These are phyloP conservation scores for Syritta pipiens DNA, from an alignment of 2,888 invertebrate species.

Conservation along the genomic window DNA sequence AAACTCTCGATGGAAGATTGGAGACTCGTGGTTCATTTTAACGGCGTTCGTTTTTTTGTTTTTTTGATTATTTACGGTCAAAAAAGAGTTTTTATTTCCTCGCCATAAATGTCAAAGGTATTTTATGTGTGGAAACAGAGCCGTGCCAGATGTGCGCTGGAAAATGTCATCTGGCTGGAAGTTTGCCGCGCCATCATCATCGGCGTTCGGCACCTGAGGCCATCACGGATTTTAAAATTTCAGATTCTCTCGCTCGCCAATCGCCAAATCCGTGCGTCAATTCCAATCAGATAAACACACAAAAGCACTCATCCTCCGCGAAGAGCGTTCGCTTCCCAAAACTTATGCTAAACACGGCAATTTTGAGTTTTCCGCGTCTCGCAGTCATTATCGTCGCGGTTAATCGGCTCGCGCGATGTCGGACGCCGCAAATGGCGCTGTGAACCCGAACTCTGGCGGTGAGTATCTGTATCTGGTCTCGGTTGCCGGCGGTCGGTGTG, in stretches of 20 bases:
- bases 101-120: not conserved
- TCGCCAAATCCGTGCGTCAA: slow-evolving; percentile 24
- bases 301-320: slow-evolving; percentile 22
- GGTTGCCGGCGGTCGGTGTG: not conserved
- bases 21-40: no score
- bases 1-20: no score
- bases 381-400: slow-evolving; percentile 39
- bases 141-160: not conserved
- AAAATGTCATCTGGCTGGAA: no score
- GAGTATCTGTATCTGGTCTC: slow-evolving; percentile 21
- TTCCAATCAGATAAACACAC: slow-evolving; percentile 40
- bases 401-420: no score
- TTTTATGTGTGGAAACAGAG: not conserved
- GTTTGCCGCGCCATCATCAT: not conserved
- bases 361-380: slow-evolving; percentile 51
- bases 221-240: slow-evolving; percentile 33
- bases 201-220: not conserved
- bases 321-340: no score
- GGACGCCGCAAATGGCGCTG: slow-evolving; percentile 20
- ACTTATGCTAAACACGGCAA: slow-evolving; percentile 52
- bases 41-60: no score
- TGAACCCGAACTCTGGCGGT: slow-evolving; percentile 1
- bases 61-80: not conserved
- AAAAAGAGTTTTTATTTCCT: not conserved
- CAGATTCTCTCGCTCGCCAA: slow-evolving; percentile 9